These are phyloP conservation scores for Dysmachus trigonus DNA, from an alignment of 2,888 invertebrate genomes.

Conservation along the genomic window DNA sequence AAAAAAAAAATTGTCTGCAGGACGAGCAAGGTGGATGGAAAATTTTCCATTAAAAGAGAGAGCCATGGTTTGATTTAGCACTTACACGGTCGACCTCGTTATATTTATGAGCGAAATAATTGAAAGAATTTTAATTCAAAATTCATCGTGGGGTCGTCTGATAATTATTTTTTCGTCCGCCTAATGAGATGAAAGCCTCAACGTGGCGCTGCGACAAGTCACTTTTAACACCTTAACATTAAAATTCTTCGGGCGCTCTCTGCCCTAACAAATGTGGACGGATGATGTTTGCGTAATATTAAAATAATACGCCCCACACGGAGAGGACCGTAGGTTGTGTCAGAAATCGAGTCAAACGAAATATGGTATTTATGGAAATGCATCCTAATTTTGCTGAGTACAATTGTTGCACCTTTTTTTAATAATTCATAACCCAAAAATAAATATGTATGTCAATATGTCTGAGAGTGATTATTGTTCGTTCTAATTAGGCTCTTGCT, in stretches of 20 bases:
- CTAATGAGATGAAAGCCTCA: constrained; percentile 11
- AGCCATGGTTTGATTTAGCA: constrained; percentile 1
- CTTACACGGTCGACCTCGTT: not conserved
- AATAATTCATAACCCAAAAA: not conserved
- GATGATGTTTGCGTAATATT: not conserved
- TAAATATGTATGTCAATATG: not conserved
- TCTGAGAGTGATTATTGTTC: not conserved
- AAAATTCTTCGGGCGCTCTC: not conserved
- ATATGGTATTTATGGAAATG: not conserved
- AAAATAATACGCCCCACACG: not conserved
- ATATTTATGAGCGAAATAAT: constrained; percentile 11
- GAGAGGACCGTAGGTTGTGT: not conserved
- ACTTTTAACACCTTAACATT: not conserved
- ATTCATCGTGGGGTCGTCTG: not conserved
- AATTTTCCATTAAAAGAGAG: not conserved
- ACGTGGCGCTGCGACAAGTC: not conserved
- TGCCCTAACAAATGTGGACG: not conserved
- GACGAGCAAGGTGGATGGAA: not conserved
- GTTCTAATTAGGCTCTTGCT: not conserved
- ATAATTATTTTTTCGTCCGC: not conserved
- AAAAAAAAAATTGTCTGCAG: not conserved
- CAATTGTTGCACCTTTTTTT: not conserved
- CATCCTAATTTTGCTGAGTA: not conserved
- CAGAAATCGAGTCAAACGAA: not conserved
- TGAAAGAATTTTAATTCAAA: constrained; percentile 34